Evolutionary conservation across 2,113 vertebrate species (phyloP), one percentile per base, ranked within the genome.

Genomic region (Brachionichthys hirsutus): DNA sequence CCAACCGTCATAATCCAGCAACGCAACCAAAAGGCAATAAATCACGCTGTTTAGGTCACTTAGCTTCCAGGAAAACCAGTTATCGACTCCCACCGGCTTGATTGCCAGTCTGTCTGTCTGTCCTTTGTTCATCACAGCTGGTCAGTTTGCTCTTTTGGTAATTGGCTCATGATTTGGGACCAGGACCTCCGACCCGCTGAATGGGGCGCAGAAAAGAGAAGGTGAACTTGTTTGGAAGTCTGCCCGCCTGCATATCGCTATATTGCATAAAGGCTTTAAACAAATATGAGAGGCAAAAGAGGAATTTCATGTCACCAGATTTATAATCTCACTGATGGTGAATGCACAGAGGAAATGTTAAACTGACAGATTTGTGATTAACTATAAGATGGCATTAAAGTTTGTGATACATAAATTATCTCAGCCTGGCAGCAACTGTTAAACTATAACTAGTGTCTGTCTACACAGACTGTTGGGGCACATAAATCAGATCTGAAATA

Each of bases 321-420:
- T 73, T 71, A 57, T 55, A 9, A 30, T 15, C 15, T 22, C 36
- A 17, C 10, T 35, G 20, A 36, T 52, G 12, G 6, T 17, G 17
- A 20, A 19, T 12, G 9, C 7, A 47, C 10, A 18, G 18, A 47
- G 41, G 34, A 30, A 30, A 30, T 24, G 54, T 49, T 16, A 35
- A 22, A 16, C 35, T 57, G 57, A 41, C 67, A 61, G 64, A 45
- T 73, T 20, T 41, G 57, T 76, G 72, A 73, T 65, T 48, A 67
- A 3, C 1, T 8, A 24, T 10, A 0, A 15, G 7, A 50, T 76
- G 66, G 38, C 62, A 62, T 68, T 22, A 24, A 7, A 12, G 10
- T 5, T 14, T 61, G 20, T 35, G 10, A 43, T 44, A 54, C 35
- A 60, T 66, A 67, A 67, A 60, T 62, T 24, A 65, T 3, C 2